These are phyloP conservation scores for Heterocephalus glaber DNA, from an alignment of 2,113 vertebrate species.

Conservation along the genomic window DNA sequence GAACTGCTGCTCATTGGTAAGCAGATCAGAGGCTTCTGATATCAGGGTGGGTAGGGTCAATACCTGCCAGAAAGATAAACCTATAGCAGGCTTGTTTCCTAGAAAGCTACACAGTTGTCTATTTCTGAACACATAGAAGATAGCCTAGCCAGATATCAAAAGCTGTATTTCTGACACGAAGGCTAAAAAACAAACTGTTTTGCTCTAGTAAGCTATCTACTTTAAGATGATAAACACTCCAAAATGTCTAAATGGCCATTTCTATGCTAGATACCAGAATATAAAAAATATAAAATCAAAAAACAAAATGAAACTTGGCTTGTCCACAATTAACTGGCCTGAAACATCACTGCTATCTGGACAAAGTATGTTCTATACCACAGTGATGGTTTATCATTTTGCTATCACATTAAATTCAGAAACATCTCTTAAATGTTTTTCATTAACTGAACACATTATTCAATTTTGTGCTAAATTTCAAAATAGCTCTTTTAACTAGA, in stretches of 20 bases:
- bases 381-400: conserved; percentile 53
- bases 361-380: background rate
- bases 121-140: background rate
- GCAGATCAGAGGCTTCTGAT: background rate
- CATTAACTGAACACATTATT: conserved; percentile 72
- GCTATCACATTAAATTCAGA: conserved; percentile 70
- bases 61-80: background rate
- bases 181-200: conserved; percentile 22
- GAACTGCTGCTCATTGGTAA: background rate
- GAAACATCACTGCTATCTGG: background rate
- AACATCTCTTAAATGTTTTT: conserved; percentile 67
- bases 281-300: background rate
- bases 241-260: background rate
- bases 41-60: background rate
- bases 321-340: background rate
- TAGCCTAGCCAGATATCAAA: background rate
- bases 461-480: conserved; percentile 76
- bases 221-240: background rate
- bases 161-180: background rate
- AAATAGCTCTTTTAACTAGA: conserved; percentile 79
- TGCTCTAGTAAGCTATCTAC: background rate
- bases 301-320: conserved; percentile 8
- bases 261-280: background rate
- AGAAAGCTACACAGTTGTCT: background rate
- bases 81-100: background rate